Evolutionary conservation across 2,888 invertebrate species (phyloP).

Genomic region (Xanthia togata): DNA sequence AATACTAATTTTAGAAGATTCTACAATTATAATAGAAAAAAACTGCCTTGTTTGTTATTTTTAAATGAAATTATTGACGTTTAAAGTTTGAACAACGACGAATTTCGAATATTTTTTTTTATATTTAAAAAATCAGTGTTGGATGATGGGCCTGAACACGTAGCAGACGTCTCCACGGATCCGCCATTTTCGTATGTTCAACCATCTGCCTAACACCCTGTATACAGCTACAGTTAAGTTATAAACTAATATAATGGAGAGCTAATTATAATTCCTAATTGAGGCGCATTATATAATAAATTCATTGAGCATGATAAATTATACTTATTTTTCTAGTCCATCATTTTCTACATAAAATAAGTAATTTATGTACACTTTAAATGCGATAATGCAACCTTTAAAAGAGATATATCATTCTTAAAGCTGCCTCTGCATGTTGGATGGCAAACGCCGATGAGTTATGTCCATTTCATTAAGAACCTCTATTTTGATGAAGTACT

Average conservation of each 20-base stretch:
- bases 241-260: conserved; percentile 31
- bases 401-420: conserved; percentile 54
- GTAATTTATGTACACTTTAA: conserved; percentile 55
- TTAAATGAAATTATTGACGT: no score
- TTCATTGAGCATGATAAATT: conserved; percentile 44
- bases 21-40: no score
- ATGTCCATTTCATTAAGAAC: conserved; percentile 30
- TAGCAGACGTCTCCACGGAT: no score
- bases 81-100: no score
- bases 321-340: conserved; percentile 45
- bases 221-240: not conserved
- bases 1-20: no score
- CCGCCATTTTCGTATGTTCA: no score
- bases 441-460: conserved; percentile 46
- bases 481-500: conserved; percentile 19
- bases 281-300: conserved; percentile 21
- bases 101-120: no score
- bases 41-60: no score
- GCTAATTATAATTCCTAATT: conserved; percentile 30
- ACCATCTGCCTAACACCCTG: no score
- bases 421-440: conserved; percentile 22
- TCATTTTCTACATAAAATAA: conserved; percentile 39
- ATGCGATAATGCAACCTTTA: conserved; percentile 52
- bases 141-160: no score
- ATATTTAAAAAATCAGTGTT: no score